Base-by-base conservation (phyloP, 2,113 vertebrate genomes). In the Ancistrus triradiatus region DNA sequence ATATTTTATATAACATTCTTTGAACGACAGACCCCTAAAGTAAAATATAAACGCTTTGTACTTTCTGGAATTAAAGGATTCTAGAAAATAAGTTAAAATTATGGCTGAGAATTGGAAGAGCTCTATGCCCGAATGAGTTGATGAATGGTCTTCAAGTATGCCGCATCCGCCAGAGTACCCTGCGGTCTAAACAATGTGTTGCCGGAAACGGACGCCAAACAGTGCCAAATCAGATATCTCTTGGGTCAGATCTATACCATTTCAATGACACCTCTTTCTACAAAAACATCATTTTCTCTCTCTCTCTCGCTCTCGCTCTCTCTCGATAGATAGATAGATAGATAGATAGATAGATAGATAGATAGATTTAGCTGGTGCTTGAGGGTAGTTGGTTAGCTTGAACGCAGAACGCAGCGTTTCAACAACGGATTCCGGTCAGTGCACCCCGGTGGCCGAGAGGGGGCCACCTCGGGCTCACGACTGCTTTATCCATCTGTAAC, bases 61-160 rank as follows among this genome's bases (percentile, higher is more conserved):
- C 44, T 65, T 50, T 33, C 48, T 38, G 14, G 21, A 47, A 42
- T 62, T 69, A 21, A 33, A 38, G n/a, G 47, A 47, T 44, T 82
- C 80, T 69, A 31, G 27, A 71, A 74, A n/a, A 11, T 74, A 73
- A 70, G 77, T 84, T 82, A 87, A 85, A 81, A 72, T 17, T 73
- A 71, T 74, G 61, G 17, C 82, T 77, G 70, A 77, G 70, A 75
- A 73, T 77, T 72, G 83, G 87, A 81, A 81, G 85, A 76, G 79
- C 64, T 51, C 74, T 75, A 60, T 81, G 86, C 81, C 81, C 84
- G 87, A 82, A 80, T 74, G 76, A 78, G 72, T 80, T 92, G 90
- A 93, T 91, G 90, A 91, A 93, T 92, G 79, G 83, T 80, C 77
- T 81, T 77, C 74, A 59, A 66, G 77, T 73, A 72, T 80, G 82